Base-by-base conservation (phyloP, 53 echinoderm and acorn worm genomes). In the Paelopatides confundens region DNA sequence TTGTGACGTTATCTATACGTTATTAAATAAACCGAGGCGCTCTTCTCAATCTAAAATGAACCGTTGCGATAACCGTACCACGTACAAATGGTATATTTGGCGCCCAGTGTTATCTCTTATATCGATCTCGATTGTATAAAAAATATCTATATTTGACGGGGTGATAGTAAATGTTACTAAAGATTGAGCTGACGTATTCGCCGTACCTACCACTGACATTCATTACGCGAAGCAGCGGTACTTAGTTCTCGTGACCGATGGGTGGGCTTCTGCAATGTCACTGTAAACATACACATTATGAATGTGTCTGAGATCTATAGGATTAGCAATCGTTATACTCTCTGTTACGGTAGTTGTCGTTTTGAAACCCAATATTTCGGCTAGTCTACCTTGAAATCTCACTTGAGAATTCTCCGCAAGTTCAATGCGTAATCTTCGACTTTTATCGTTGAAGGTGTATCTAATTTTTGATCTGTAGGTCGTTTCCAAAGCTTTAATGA, bases 41-140 rank as follows among this genome's bases (percentile, higher is more conserved):
- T 82, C 36, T 58, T 6, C 82, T 2, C 31, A 35, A 21, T 31
- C 82, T 52, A 65, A 95, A 95, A 30, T 95, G 95, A 71, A 93
- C 91, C 74, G 90, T 95, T 63, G 65, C 63, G 31, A 90, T 87
- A 27, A 92, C 69, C 27, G 77, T 90, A 43, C 92, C 92, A 27
- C 91, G 90, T 58, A 91, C 86, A 34, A 95, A 93, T 92, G 89
- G 92, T 30, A 95, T 88, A 29, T 48, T 68, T 21, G n/a, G n/a
- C 64, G 62, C 1, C 92, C 95, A 3, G 88, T 90, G 36, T 52
- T 76, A 54, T 89, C 90, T 66, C 90, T 90, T 85, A 90, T 90
- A 90, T 90, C 77, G 24, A 90, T 74, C 53, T 89, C 89, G 0
- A 89, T 35, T 2, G 64, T 54, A 26, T 46, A 9, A 5, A n/a